Evolutionary conservation across 2,888 invertebrate species (phyloP), one percentile per base, ranked within the genome.

Genomic region (Sthenelais limicola): DNA sequence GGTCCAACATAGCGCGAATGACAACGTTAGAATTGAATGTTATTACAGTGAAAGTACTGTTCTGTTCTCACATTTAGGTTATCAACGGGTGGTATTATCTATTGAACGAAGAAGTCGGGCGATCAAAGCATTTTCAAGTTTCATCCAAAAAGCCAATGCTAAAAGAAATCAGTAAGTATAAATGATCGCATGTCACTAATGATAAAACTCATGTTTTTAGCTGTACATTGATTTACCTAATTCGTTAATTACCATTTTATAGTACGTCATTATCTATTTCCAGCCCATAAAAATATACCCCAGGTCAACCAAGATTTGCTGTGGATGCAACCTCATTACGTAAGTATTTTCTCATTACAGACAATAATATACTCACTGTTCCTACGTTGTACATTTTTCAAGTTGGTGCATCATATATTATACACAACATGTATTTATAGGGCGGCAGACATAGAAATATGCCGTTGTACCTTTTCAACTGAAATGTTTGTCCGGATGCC

Each of bases 61-160:
- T 51, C n/a, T 51, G 52, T 56, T 26, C 30, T 9, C 4, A 30
- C 43, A 28, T 70, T 5, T 82, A 90, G 90, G 90, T 89, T 77
- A 89, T 91, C 78, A 87, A 89, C 82, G 94, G 94, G 82, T 92
- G 92, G 80, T 94, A 92, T 89, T 92, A 92, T 87, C 90, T 94
- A 82, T 91, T 93, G 84, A 91, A 92, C 58, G 92, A 92, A 88
- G 90, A 90, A 84, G 88, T 91, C 84, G 90, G 90, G 81, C 88
- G 90, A 81, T 88, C 89, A 83, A 89, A 90, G 85, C 88, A 89
- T 73, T 82, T 87, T 3, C 80, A 82, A 69, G 83, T 68, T 32
- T 52, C 35, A 12, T 28, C 47, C 33, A 54, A 35, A 9, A 52
- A 33, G 24, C 33, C 49, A 2, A 26, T 35, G 5, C 43, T 51